These are phyloP conservation scores for human (Homo sapiens) DNA, from an alignment of 2,113 vertebrate species.

Conservation along the genomic window GRCh38 chr2:47332501-47333000, in stretches of 20 bases:
- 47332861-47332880: background rate
- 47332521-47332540: background rate
- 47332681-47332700: background rate
- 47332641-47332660: background rate
- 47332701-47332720: background rate
- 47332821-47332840: fast-evolving
- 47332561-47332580: background rate
- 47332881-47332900: background rate
- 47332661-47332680: background rate
- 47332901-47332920: background rate
- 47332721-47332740: background rate
- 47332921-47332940: background rate
- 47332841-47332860: background rate
- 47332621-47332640: fast-evolving
- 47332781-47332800: background rate
- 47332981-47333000: background rate
- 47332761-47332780: background rate
- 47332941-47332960: background rate
- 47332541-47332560: background rate
- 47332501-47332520: background rate
- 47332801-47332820: background rate
- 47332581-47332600: background rate
- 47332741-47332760: background rate
- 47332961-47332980: background rate
- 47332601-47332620: background rate